Conservation (phyloP, 2,888 invertebrate species). For the Chymomyza fuscimana region DNA sequence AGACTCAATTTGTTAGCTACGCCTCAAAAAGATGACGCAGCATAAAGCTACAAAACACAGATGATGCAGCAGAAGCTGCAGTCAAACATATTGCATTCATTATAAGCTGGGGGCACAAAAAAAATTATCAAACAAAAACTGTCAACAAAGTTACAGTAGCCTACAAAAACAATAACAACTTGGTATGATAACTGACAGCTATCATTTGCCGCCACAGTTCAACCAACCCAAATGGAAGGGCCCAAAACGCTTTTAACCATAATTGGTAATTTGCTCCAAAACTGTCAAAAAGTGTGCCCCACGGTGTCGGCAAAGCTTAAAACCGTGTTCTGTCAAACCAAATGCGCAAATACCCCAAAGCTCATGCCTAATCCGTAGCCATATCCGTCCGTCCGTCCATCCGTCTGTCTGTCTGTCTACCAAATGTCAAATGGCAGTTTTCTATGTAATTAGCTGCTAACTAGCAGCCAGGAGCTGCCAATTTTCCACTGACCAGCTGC, state of each 20-base stretch:
- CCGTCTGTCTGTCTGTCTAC: constrained; percentile 20
- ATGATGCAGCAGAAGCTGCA: constrained; percentile 38
- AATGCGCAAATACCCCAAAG: constrained; percentile 5
- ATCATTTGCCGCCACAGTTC: constrained; percentile 40
- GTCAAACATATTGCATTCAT: constrained; percentile 61
- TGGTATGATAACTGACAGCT: constrained; percentile 5
- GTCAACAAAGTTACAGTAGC: constrained; percentile 58
- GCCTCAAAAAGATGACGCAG: constrained; percentile 12
- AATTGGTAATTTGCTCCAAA: constrained; percentile 32
- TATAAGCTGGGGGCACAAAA: constrained; percentile 35
- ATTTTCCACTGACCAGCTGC: constrained; percentile 1
- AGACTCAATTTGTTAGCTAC: constrained; percentile 12
- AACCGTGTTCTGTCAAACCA: not conserved
- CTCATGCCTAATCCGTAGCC: not conserved
- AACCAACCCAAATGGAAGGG: constrained; percentile 41
- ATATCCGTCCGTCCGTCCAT: not conserved
- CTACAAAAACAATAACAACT: constrained; percentile 16
- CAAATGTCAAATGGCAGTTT: constrained; percentile 68
- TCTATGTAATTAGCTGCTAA: constrained; percentile 65
- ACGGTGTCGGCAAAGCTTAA: not conserved
- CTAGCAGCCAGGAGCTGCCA: constrained; percentile 16
- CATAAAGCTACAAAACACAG: constrained; percentile 47
- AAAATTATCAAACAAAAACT: constrained; percentile 64
- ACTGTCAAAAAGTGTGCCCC: constrained; percentile 43
- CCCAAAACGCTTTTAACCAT: not conserved